Evolutionary conservation across 2,888 invertebrate species (phyloP), one percentile per base, ranked within the genome.

Genomic region (Oxycera nigricornis): DNA sequence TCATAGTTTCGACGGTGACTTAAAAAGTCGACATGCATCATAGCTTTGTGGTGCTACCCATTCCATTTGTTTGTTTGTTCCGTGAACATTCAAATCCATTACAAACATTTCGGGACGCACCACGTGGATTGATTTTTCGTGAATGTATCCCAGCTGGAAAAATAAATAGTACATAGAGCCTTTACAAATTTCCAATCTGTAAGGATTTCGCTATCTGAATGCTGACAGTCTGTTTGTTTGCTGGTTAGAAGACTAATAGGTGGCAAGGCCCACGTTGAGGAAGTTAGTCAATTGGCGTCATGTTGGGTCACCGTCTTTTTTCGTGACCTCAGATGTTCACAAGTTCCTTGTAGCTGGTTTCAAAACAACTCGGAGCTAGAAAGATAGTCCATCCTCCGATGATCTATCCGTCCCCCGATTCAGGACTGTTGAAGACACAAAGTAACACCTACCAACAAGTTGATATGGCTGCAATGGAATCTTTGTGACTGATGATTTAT

Each of bases 361-460:
- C 55, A 55, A 20, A 55, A 55, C 22, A 22, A 4, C 14, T 9
- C 4, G 17, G 4, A 55, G 11, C 55, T 14, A 20, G 24, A n/a
- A 22, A 55, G 55, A 9, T 55, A n/a, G n/a, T n/a, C n/a, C 20
- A 61, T 22, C 31, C 2, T 55, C 24, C 14, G 6, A 24, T 30
- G 17, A 17, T 7, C 20, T 62, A 20, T 26, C 39, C 22, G 28
- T 46, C 26, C 9, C 14, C 67, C 28, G 24, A 39, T 35, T 20
- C 39, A 6, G n/a, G 14, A 30, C 30, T 11, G 59, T 30, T 2
- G 55, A 31, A 24, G n/a, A 28, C 17, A 67, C 41, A 17, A 14
- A 24, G 46, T 67, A 67, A 41, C 35, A 62, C 62, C 62, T 62
- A 35, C 35, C 11, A 39, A 39, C 35, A 62, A 62, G 31, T 62